Evolutionary conservation across 2,888 invertebrate genomes (phyloP), one percentile per base, ranked within the genome.

Genomic region (Nebria brevicollis): DNA sequence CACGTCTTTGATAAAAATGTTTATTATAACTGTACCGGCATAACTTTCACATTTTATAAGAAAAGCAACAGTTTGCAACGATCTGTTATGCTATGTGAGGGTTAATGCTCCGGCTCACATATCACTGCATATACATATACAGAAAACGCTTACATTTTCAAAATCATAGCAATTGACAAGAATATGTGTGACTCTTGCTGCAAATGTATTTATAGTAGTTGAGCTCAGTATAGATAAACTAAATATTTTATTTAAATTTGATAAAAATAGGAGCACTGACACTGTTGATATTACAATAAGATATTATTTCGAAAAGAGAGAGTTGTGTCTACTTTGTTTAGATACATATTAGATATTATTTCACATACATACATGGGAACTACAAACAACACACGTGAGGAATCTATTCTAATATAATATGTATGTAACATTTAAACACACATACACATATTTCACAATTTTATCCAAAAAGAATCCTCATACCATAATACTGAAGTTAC

Each of bases 221-320:
- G 8, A 13, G 13, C 54, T 54, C 11, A 3, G 2, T 54, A 54
- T 54, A 54, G 54, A 13, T 13, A 34, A 34, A 1, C 5, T 34
- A 34, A 34, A 34, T 1, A 34, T 8, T 54, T 54, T 54, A 54
- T 54, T 8, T 7, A 54, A 34, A 70, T 70, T 70, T 11, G 70
- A 70, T 25, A n/a, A 70, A 70, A 70, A 70, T 20, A 34, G 26
- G 70, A 34, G 26, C 70, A 70, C 70, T 70, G 26, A 70, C 70
- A 70, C 70, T 70, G 70, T 26, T 70, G 70, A 70, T 34, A 70
- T 26, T 34, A 66, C 70, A 25, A 54, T 34, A 70, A 25, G 20
- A 70, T 34, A 34, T 70, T 25, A 26, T 70, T 70, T 25, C 70
- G 70, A 70, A 70, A 70, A 70, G 70, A 70, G 70, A 70, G 70